Evolutionary conservation across 2,797 vertebrate species (phyloP).

Genomic region (Diglossa cyanea): DNA sequence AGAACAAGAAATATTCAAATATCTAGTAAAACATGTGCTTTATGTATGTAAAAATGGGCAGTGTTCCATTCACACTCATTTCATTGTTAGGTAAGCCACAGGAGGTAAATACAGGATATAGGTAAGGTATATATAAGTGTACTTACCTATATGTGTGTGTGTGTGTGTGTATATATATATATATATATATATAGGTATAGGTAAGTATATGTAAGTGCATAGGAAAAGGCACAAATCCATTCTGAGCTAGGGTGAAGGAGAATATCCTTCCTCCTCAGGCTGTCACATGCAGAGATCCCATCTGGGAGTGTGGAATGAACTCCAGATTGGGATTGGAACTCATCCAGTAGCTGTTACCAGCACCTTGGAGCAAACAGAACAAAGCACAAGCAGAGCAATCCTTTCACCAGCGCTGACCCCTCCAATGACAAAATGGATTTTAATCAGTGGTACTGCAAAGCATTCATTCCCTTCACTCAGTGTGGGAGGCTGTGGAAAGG

Average conservation of each 20-base stretch:
- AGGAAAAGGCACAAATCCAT: neutral
- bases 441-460: neutral
- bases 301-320: neutral
- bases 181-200: too few relatives aligned
- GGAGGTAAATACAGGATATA: neutral
- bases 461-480: neutral
- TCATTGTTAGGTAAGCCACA: neutral
- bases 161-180: fast-evolving
- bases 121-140: neutral
- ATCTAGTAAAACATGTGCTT: neutral
- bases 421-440: fast-evolving
- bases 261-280: neutral
- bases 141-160: neutral
- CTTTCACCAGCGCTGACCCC: neutral
- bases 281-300: neutral
- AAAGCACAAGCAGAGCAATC: neutral
- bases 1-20: neutral
- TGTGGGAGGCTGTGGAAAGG: neutral
- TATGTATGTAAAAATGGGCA: neutral
- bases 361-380: neutral
- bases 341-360: neutral
- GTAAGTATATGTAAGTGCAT: neutral
- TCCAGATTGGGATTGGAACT: neutral
- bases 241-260: neutral
- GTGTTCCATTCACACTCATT: neutral